Conservation (phyloP, 2,888 invertebrate species). For the Xanthostigma xanthostigma region DNA sequence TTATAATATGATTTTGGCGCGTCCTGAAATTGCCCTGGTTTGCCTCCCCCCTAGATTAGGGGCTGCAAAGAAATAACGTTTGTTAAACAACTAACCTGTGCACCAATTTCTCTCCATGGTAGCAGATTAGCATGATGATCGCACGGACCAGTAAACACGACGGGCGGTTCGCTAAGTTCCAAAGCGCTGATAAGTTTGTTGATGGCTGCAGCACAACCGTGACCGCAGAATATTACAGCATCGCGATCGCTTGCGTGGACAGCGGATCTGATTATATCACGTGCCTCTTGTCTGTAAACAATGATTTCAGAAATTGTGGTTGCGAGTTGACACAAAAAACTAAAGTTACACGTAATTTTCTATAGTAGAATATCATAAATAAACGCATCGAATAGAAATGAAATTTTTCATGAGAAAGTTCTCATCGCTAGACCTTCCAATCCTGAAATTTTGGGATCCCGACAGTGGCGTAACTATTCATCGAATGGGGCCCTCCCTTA, state of each 20-base stretch:
- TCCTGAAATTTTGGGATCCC: no score
- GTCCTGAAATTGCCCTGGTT: no score
- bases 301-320: not conserved
- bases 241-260: slow-evolving; percentile 72
- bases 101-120: slow-evolving; percentile 69
- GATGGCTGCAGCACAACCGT: slow-evolving; percentile 61
- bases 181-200: slow-evolving; percentile 60
- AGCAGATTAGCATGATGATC: slow-evolving; percentile 63
- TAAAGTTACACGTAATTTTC: no score
- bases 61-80: no score
- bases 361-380: no score
- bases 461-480: no score
- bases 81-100: slow-evolving; percentile 41
- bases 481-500: no score
- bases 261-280: slow-evolving; percentile 59
- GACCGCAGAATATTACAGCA: slow-evolving; percentile 57
- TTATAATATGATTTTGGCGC: no score
- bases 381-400: no score
- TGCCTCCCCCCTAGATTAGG: no score
- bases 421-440: no score
- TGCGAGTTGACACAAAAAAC: not conserved
- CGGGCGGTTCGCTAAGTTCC: slow-evolving; percentile 40
- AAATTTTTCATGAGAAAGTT: no score
- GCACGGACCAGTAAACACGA: slow-evolving; percentile 66
- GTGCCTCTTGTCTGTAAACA: slow-evolving; percentile 57